Percentiles rank a stretch among this genome's conserved stretches.
Evolutionary conservation across 1,140 invertebrate species (phyloP).

Genomic region (Drosophila athabasca): DNA sequence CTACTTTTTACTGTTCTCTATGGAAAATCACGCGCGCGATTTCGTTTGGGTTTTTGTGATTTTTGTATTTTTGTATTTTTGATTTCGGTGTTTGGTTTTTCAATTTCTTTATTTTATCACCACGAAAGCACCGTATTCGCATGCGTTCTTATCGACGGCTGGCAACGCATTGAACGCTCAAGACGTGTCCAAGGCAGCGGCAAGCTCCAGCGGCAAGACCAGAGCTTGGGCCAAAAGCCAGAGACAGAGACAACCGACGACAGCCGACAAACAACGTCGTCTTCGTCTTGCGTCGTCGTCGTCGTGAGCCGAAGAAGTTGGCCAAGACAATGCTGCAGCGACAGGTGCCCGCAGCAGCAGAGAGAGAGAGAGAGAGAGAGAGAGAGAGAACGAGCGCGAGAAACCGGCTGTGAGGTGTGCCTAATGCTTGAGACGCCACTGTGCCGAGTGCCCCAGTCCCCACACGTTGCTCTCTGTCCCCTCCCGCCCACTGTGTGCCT

Average conservation of each 20-base stretch:
- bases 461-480: background rate
- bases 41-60: slow-evolving; percentile 7
- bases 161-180: slow-evolving; percentile 73
- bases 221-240: slow-evolving; percentile 22
- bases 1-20: background rate
- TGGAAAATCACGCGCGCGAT: slow-evolving; percentile 48
- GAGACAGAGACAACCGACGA: slow-evolving; percentile 11
- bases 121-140: slow-evolving; percentile 32
- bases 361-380: slow-evolving; percentile 2
- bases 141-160: slow-evolving; percentile 77
- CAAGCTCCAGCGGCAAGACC: slow-evolving; percentile 21
- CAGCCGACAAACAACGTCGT: background rate
- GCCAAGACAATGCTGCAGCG: slow-evolving; percentile 59
- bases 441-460: slow-evolving; percentile 16
- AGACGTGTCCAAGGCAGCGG: slow-evolving; percentile 57
- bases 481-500: background rate
- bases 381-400: slow-evolving; percentile 4
- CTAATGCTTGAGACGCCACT: slow-evolving; percentile 41
- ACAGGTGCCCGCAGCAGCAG: slow-evolving; percentile 57
- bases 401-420: slow-evolving; percentile 35
- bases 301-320: slow-evolving; percentile 63
- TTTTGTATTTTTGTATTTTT: slow-evolving; percentile 1
- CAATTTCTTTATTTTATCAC: background rate
- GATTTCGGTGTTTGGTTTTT: slow-evolving; percentile 5
- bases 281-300: no score